Evolutionary conservation across 2,113 vertebrate species (phyloP).

Genomic region (Mohoua ochrocephala): DNA sequence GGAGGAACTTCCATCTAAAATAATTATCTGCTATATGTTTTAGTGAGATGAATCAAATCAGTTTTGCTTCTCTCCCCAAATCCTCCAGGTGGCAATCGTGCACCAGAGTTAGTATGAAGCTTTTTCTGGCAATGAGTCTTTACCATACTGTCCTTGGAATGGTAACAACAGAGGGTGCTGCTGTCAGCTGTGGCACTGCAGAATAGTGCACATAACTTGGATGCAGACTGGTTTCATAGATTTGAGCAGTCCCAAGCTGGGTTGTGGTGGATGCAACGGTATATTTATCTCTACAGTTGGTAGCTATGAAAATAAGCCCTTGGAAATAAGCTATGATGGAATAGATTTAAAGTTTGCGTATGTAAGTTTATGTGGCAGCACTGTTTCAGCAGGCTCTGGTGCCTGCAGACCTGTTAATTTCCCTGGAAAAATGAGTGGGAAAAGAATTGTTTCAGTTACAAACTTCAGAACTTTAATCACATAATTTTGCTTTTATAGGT

Average conservation of each 20-base stretch:
- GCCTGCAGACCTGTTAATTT: background rate
- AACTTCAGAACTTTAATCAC: background rate
- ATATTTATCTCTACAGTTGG: background rate
- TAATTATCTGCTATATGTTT: rapidly evolving
- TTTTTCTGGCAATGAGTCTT: background rate
- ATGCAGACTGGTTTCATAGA: background rate
- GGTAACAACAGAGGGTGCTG: background rate
- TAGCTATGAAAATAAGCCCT: background rate
- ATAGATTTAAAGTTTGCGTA: background rate
- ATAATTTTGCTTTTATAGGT: background rate
- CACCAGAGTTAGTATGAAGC: background rate
- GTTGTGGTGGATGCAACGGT: background rate
- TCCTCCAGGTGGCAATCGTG: conserved; percentile 65
- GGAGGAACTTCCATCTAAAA: background rate
- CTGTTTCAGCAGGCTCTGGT: background rate
- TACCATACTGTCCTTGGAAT: background rate
- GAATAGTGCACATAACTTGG: background rate
- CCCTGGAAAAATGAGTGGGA: background rate
- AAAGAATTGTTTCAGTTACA: background rate
- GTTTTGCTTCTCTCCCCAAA: background rate
- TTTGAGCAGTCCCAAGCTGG: background rate
- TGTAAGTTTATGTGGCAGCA: background rate
- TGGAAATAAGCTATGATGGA: background rate
- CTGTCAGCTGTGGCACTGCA: background rate
- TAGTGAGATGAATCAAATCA: background rate